Conservation (phyloP, 2,797 vertebrate genomes). For the Prionace glauca region DNA sequence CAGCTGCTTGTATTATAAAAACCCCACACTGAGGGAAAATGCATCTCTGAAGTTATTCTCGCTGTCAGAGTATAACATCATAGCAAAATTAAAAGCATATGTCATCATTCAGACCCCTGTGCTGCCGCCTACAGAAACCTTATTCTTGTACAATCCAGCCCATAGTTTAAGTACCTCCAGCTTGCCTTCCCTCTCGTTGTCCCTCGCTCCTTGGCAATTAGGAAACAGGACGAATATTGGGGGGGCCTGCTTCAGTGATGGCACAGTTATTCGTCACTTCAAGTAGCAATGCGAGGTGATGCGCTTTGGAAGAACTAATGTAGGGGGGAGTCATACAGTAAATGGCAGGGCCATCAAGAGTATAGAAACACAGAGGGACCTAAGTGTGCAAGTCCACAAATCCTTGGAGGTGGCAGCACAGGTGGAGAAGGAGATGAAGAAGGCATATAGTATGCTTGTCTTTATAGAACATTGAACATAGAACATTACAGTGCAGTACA, state of each 20-base stretch:
- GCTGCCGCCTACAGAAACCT: neutral
- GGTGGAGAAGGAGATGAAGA: too few relatives aligned
- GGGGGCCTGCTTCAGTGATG: neutral
- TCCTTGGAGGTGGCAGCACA: too few relatives aligned
- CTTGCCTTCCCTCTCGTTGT: neutral
- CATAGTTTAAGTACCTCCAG: neutral
- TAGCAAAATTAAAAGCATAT: slow-evolving; percentile 33
- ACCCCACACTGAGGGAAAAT: neutral
- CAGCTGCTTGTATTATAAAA: neutral
- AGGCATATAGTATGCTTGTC: too few relatives aligned
- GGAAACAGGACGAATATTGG: neutral
- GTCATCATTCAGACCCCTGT: neutral
- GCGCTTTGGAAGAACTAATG: too few relatives aligned
- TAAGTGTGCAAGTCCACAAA: too few relatives aligned
- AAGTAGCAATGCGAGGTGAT: too few relatives aligned
- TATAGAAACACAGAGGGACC: too few relatives aligned
- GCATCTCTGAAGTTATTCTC: neutral
- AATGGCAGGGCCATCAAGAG: too few relatives aligned
- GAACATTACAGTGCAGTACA: too few relatives aligned
- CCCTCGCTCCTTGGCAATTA: neutral
- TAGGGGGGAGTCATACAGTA: too few relatives aligned
- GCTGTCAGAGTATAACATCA: neutral
- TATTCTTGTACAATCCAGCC: neutral
- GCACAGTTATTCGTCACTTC: neutral
- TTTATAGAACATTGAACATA: too few relatives aligned